Conservation (phyloP, 2,113 vertebrate species). For the Tichodroma muraria region DNA sequence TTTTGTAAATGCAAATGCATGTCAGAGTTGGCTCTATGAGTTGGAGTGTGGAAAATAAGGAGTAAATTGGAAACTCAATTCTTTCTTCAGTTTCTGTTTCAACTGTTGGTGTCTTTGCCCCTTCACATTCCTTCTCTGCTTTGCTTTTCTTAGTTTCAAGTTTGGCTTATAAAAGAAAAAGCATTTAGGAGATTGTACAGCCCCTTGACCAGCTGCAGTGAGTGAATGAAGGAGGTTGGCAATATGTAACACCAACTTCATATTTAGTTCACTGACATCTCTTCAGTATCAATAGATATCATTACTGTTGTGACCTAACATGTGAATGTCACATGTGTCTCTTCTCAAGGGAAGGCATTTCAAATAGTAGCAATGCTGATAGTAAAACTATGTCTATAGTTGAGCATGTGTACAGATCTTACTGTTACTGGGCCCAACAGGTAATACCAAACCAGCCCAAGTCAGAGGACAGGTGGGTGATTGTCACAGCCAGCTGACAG, state of each 20-base stretch:
- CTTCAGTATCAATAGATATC: neutral
- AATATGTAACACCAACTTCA: neutral
- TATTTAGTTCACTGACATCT: neutral
- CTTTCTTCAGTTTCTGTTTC: neutral
- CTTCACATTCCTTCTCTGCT: neutral
- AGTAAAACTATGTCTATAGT: neutral
- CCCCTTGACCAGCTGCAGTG: neutral
- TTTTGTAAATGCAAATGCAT: neutral
- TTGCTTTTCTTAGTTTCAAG: neutral
- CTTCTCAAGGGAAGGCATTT: neutral
- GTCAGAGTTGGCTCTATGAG: neutral
- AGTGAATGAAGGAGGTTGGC: neutral
- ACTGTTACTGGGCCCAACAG: neutral
- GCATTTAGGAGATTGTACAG: neutral
- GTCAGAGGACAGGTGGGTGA: accelerated
- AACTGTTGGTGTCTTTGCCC: neutral
- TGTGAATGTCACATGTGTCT: neutral
- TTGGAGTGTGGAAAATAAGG: neutral
- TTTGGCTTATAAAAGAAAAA: neutral
- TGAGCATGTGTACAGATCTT: neutral
- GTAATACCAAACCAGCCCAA: neutral
- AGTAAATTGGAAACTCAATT: neutral
- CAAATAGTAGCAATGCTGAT: neutral
- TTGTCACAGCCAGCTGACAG: neutral
- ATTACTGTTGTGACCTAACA: neutral